Percentiles rank a stretch among this genome's conserved stretches.
These are phyloP conservation scores for Ptychobarbus kaznakovi DNA, from an alignment of 2,797 vertebrate genomes.

Conservation along the genomic window DNA sequence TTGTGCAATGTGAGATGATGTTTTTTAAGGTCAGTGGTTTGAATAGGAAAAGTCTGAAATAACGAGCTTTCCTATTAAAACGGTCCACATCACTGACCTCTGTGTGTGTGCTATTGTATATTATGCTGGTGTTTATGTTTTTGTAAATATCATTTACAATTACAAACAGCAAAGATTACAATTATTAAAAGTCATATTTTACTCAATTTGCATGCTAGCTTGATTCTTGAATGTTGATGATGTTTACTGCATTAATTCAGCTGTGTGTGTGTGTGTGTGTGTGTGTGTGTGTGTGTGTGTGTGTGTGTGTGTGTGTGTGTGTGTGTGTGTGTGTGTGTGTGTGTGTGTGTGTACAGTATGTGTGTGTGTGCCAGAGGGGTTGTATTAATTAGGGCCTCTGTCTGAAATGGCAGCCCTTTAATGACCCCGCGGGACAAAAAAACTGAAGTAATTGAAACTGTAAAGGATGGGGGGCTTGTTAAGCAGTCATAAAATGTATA, in stretches of 20 bases:
- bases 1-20: neutral
- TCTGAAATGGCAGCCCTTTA: constrained; percentile 39
- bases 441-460: constrained; percentile 48
- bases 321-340: neutral
- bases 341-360: neutral
- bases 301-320: neutral
- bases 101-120: neutral
- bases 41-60: neutral
- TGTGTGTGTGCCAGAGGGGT: neutral
- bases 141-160: constrained; percentile 2
- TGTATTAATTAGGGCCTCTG: constrained; percentile 40
- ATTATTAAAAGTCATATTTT: constrained; percentile 16
- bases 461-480: constrained; percentile 14
- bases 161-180: neutral
- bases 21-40: constrained; percentile 44
- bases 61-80: constrained; percentile 44
- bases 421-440: constrained; percentile 11
- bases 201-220: neutral
- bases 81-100: constrained; percentile 27
- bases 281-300: neutral
- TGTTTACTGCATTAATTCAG: constrained; percentile 24
- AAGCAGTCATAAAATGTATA: constrained; percentile 45
- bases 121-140: neutral
- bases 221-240: constrained; percentile 3
- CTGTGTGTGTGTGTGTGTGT: neutral